Base-by-base conservation (phyloP, 2,888 invertebrate species). In the Tachina grossa region DNA sequence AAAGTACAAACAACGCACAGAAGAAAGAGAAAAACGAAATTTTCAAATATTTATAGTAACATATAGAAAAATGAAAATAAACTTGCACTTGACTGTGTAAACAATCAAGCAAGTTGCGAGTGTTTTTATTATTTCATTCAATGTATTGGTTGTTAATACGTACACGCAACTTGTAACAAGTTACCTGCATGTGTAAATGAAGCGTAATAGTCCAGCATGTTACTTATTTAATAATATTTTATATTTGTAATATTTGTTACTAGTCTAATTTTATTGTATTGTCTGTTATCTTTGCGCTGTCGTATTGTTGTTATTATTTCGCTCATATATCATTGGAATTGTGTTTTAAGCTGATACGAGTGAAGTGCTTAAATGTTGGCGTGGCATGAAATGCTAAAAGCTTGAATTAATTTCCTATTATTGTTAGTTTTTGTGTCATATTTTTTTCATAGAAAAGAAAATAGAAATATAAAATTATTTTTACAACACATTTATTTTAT, bases 351-450 rank as follows among this genome's bases (percentile, higher is more conserved):
- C 80, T 61, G 69, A 69, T 63, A 71, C 51, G 43, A 61, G 69
- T 53, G 49, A 63, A 53, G 63, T 61, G 53, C 55, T 80, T 57
- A 72, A 77, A 72, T 71, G 72, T 59, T 59, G 65, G 31, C 65
- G 66, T 72, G 77, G 57, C 77, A 77, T 83, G 72, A 72, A 72
- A 77, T 71, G 65, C 49, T 47, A 49, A 72, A 51, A 82, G 61
- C 59, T 51, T 59, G 14, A 78, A 78, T 49, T 49, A 14, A 51
- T 78, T 78, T 78, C n/a, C 68, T 43, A 13, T 49, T 72, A 49
- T 59, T 59, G 39, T 72, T 39, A 16, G 41, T 61, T 41, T 49
- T 39, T 31, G 9, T 4, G 11, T 45, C 22, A 19, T 45, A 49
- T 51, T 51, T 19, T 51, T 51, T 19, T 16, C 51, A 51, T 51